These are phyloP conservation scores for Alfaro cultratus DNA, from an alignment of 2,797 vertebrate genomes.

Conservation along the genomic window DNA sequence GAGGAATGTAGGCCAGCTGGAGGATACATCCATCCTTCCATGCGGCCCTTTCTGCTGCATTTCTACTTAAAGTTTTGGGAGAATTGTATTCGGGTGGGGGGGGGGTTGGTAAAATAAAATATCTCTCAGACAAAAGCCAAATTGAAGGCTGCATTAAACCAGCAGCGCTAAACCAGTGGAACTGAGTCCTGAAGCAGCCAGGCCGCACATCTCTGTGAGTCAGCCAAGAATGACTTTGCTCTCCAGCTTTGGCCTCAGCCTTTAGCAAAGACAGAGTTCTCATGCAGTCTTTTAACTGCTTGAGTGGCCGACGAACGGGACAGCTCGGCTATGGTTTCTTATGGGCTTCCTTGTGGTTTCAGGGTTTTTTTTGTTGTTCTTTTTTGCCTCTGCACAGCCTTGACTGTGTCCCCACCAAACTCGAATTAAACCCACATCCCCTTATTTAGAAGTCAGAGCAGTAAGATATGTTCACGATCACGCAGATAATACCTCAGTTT, in stretches of 20 bases:
- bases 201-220: slow-evolving; percentile 56
- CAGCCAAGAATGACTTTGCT: slow-evolving; percentile 48
- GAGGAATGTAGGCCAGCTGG: slow-evolving; percentile 82
- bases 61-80: slow-evolving; percentile 73
- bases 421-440: slow-evolving; percentile 71
- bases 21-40: slow-evolving; percentile 72
- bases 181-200: slow-evolving; percentile 50
- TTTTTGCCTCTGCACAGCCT: slow-evolving; percentile 41
- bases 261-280: slow-evolving; percentile 56
- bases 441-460: slow-evolving; percentile 65
- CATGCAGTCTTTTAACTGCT: slow-evolving; percentile 60
- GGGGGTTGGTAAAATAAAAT: slow-evolving; percentile 40
- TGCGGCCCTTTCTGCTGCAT: slow-evolving; percentile 74
- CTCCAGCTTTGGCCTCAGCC: slow-evolving; percentile 39
- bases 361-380: background rate
- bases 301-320: slow-evolving; percentile 50
- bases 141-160: slow-evolving; percentile 80
- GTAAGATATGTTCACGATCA: slow-evolving; percentile 64
- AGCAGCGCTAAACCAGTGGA: slow-evolving; percentile 65
- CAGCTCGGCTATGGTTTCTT: slow-evolving; percentile 53
- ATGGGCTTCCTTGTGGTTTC: slow-evolving; percentile 61
- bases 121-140: slow-evolving; percentile 68
- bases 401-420: slow-evolving; percentile 44
- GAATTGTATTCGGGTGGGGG: slow-evolving; percentile 48
- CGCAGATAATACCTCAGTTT: slow-evolving; percentile 63